A percentile compares a stretch with the other conserved stretches of the same genome.
Evolutionary conservation across 2,113 vertebrate species (phyloP).

Genomic region (Ia io): DNA sequence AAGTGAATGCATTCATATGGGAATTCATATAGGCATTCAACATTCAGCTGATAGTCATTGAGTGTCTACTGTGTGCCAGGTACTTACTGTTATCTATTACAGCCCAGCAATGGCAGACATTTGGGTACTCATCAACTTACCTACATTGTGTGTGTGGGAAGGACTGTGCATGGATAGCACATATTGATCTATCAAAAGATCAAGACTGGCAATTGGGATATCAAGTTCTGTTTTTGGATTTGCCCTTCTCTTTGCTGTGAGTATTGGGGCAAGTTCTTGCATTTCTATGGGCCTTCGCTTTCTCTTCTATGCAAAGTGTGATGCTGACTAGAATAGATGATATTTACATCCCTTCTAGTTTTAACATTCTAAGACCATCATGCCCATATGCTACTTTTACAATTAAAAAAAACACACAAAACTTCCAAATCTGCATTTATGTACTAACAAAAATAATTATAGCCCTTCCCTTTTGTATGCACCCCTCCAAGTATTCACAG

Average conservation of each 20-base stretch:
- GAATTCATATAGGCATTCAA: background rate
- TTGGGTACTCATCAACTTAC: background rate
- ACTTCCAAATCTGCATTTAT: background rate
- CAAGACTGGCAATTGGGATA: background rate
- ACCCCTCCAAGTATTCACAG: background rate
- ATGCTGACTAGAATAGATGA: conserved; percentile 56
- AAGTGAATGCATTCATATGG: background rate
- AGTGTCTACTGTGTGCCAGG: background rate
- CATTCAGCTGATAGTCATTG: background rate
- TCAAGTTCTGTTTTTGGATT: background rate
- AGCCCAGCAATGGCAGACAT: background rate
- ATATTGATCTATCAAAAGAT: background rate
- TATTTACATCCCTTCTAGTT: conserved; percentile 57
- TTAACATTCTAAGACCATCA: conserved; percentile 59
- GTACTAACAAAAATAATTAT: conserved; percentile 7
- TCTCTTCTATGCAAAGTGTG: conserved; percentile 51
- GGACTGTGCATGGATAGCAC: background rate
- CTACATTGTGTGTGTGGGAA: background rate
- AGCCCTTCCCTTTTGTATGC: background rate
- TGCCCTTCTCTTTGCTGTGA: conserved; percentile 24
- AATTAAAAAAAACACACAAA: conserved; percentile 26
- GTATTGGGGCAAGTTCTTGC: conserved; percentile 12
- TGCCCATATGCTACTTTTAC: conserved; percentile 51
- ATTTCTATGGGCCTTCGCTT: background rate
- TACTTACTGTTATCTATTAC: background rate